Conservation (phyloP, 2,113 vertebrate genomes). For the Azemiops feae region DNA sequence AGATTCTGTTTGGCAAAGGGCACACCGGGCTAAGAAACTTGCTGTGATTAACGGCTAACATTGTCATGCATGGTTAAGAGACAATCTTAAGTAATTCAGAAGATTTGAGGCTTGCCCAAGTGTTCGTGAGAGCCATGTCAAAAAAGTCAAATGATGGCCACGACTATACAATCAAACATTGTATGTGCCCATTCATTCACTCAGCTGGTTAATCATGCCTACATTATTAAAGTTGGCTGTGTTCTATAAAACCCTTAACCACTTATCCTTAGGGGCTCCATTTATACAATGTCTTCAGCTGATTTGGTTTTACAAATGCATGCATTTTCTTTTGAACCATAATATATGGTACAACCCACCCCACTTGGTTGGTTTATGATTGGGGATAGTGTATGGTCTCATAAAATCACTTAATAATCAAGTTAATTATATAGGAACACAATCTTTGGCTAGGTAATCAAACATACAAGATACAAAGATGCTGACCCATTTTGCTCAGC, state of each 20-base stretch:
- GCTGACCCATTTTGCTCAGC: not conserved
- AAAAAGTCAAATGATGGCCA: not conserved
- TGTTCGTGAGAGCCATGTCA: not conserved
- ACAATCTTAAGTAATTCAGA: not conserved
- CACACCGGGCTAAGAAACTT: not conserved
- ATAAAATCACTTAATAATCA: not conserved
- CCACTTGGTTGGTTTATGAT: not conserved
- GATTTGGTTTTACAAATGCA: not conserved
- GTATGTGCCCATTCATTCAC: not conserved
- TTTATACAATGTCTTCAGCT: not conserved
- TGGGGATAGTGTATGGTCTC: not conserved
- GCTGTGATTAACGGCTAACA: not conserved
- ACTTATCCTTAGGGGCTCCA: not conserved
- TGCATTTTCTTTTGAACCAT: not conserved
- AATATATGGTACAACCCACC: not conserved
- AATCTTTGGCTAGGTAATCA: not conserved
- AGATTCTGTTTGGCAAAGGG: not conserved
- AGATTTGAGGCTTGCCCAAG: not conserved
- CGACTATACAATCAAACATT: not conserved
- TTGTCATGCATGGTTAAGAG: not conserved
- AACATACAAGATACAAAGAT: not conserved
- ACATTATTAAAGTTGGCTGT: not conserved
- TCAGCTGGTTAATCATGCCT: not conserved
- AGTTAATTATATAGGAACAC: not conserved
- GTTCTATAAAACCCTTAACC: not conserved